Evolutionary conservation across 2,888 invertebrate genomes (phyloP), one percentile per base, ranked within the genome.

Genomic region (Apamea anceps): DNA sequence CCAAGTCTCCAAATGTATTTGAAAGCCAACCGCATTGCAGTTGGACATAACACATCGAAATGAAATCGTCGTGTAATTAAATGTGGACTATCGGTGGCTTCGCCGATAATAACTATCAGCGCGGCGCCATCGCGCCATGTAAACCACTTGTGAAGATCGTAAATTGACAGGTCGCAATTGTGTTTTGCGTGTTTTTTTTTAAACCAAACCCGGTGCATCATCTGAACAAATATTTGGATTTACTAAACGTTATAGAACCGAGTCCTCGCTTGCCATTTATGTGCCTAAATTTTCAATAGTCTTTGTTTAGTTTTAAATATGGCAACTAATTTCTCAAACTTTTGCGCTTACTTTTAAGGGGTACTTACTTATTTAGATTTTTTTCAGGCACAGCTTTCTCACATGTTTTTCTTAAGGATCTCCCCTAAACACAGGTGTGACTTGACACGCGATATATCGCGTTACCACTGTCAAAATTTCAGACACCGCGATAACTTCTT

Each of bases 21-120:
- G 45, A 75, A 72, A 75, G 57, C 28, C 45, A n/a, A 72, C 80
- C 63, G 80, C 80, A 85, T 37, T 75, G 83, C 80, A 83, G 75
- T 63, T 75, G 70, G 63, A 45, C 15, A 37, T 66, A 66, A 63
- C 51, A 28, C 62, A 62, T n/a, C 15, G 63, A 37, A 84, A 83
- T 85, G 10, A 57, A 84, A 75, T 72, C 63, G 51, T 37, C 28
- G 4, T 42, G 60, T 63, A 57, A 75, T 85, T 84, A 72, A 84
- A 84, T 84, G 28, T 62, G 66, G 28, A 62, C 12, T 28, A 32
- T 57, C 42, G 54, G 28, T 42, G 67, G 80, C 13, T 72, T 54
- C 10, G 21, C 10, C 37, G 37, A 85, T 80, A 79, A 84, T 84
- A 28, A 48, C 72, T 72, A 75, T 65, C 75, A 65, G 62, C 3